phyloP scores from a whole-genome alignment of 2,888 invertebrate species.

The Synergus laeviventris region DNA sequence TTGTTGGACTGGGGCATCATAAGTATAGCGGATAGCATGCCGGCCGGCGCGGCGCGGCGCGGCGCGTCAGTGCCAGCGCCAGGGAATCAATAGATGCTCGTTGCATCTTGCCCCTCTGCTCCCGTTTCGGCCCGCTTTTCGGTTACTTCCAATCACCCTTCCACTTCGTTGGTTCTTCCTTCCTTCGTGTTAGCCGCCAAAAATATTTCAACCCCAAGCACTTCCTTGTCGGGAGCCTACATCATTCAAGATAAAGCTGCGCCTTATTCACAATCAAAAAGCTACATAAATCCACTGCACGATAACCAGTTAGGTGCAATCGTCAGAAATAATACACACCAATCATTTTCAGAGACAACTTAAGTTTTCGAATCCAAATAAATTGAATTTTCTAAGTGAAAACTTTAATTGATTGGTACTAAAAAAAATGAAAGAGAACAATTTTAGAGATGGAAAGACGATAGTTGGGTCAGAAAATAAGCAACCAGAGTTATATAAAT shows the following conservation, averaged over 20 bases:
- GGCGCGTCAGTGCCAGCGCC: no score
- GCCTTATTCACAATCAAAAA: not conserved
- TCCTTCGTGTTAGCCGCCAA: constrained; percentile 28
- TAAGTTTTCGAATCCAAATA: no score
- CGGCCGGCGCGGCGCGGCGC: no score
- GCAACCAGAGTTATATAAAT: no score
- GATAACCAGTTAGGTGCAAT: not conserved
- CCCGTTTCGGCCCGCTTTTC: constrained; percentile 56
- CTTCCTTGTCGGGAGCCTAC: not conserved
- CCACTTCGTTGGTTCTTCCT: constrained; percentile 49
- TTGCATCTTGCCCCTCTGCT: constrained; percentile 72
- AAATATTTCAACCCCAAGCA: constrained; percentile 10
- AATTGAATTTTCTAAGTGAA: no score
- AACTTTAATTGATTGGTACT: no score
- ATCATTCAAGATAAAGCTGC: not conserved
- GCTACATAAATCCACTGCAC: not conserved
- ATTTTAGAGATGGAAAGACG: no score
- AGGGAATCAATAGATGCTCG: constrained; percentile 75
- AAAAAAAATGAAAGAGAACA: no score
- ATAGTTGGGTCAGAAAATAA: no score
- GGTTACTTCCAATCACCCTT: constrained; percentile 53
- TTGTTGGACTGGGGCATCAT: no score
- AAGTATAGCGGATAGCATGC: no score
- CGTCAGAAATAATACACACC: not conserved
- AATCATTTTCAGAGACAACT: no score